Evolutionary conservation across 2,113 vertebrate species (phyloP), one percentile per base, ranked within the genome.

Genomic region (Dasyurus viverrinus): DNA sequence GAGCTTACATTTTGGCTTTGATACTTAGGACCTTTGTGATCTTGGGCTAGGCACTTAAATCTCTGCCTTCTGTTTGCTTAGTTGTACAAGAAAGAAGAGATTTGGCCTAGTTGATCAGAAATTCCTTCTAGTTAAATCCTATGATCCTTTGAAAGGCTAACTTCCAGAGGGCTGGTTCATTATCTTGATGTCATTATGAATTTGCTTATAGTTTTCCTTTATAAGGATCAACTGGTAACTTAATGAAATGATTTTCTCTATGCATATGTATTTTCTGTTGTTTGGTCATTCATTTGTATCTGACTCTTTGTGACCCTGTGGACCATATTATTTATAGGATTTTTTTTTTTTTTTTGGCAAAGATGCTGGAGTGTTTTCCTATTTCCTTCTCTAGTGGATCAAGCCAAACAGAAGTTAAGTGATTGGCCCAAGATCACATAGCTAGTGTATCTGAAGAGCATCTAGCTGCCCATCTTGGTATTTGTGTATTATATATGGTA

Each of bases 21-120:
- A 48, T 52, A 53, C 16, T 95, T 54, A 84, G 92, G 42, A 50
- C 14, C 90, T 94, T 0, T 95, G 12, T 30, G 9, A 90, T 54
- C 47, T 92, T 95, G 53, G 46, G 12, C 60, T 94, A 93, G 48
- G 53, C 93, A 92, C 36, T 93, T 95, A 94, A 52, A 92, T 89
- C 25, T 84, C 19, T 89, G 92, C 52, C 47, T 26, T 92, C 90
- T 26, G 50, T 92, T 95, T 94, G 27, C 50, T 84, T 95, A 46
- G 53, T 2, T 93, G 25, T 90, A 89, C 92, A 92, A 47, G 2
- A 47, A n/a, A 90, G 68, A 60, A 93, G 92, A 92, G 68, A 6
- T 84, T 2, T 84, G 19, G n/a, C 8, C 68, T 26, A 84, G 12
- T 36, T 60, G 55, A 12, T 68, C 12, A 14, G 60, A 36, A 30